Evolutionary conservation across 2,113 vertebrate species (phyloP).

Genomic region (Peromyscus polionotus): DNA sequence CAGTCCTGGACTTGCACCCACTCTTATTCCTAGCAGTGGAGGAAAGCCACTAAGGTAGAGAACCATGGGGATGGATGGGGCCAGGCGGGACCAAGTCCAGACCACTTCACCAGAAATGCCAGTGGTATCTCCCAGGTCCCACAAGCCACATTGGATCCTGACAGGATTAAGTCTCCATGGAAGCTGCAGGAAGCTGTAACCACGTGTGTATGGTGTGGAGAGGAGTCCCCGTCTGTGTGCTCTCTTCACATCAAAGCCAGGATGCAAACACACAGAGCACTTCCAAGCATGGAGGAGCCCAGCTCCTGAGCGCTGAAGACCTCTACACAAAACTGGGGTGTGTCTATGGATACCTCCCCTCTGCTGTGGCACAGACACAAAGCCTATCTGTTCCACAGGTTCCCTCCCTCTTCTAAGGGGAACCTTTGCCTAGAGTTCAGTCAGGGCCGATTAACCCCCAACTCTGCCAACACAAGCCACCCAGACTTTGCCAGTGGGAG

Average conservation of each 20-base stretch:
- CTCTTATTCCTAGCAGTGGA: neutral
- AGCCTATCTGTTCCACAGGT: neutral
- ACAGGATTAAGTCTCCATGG: neutral
- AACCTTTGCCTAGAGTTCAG: neutral
- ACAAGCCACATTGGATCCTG: neutral
- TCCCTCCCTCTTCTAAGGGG: neutral
- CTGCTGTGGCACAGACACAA: neutral
- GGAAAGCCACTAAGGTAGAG: neutral
- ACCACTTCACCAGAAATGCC: neutral
- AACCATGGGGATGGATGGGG: neutral
- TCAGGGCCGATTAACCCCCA: neutral
- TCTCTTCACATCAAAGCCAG: neutral
- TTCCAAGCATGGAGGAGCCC: no score
- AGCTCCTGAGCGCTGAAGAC: neutral
- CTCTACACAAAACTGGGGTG: neutral
- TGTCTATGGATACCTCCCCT: neutral
- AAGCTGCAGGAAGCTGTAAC: neutral
- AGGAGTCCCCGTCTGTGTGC: neutral
- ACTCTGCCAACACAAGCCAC: neutral
- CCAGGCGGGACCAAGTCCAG: neutral
- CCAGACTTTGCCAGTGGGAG: neutral
- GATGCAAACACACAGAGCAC: neutral
- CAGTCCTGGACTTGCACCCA: neutral
- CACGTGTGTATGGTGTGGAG: neutral
- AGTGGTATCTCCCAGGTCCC: neutral